A percentile compares a stretch with the other conserved stretches of the same genome.
phyloP scores from a whole-genome alignment of 2,797 vertebrate species.

The Spondyliosoma cantharus region DNA sequence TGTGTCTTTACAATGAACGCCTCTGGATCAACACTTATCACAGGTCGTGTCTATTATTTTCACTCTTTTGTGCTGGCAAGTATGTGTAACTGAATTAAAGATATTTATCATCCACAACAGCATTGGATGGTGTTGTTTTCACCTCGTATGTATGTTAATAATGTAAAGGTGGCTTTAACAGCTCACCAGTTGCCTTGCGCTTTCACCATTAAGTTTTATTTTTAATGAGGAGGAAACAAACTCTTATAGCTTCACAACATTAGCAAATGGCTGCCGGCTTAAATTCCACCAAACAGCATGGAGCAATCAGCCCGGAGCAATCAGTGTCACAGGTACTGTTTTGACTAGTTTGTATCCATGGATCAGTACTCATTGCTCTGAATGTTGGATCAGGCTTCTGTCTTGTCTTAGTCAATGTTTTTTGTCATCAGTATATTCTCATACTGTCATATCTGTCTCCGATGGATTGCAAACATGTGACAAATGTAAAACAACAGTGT shows the following conservation, averaged over 20 bases:
- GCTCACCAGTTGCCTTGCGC: slow-evolving; percentile 52
- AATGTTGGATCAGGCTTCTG: slow-evolving; percentile 8
- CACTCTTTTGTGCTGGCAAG: not conserved
- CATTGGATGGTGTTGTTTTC: slow-evolving; percentile 57
- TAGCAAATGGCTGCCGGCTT: slow-evolving; percentile 62
- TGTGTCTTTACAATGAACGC: slow-evolving; percentile 30
- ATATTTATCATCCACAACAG: not conserved
- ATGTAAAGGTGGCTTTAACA: slow-evolving; percentile 72
- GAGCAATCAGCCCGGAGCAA: slow-evolving; percentile 34
- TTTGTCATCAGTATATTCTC: not conserved
- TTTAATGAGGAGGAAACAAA: slow-evolving; percentile 78
- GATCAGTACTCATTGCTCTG: slow-evolving; percentile 38
- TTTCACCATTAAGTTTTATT: slow-evolving; percentile 78
- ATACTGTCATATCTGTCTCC: not conserved
- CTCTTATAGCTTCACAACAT: slow-evolving; percentile 64
- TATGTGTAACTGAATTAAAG: not conserved
- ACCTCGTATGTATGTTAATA: slow-evolving; percentile 72
- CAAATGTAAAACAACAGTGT: slow-evolving; percentile 35
- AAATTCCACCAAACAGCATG: slow-evolving; percentile 43
- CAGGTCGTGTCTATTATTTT: slow-evolving; percentile 20
- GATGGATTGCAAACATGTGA: slow-evolving; percentile 21
- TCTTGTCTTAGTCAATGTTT: not conserved
- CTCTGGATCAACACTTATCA: slow-evolving; percentile 42
- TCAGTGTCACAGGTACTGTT: slow-evolving; percentile 38
- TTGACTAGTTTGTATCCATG: slow-evolving; percentile 44